These are phyloP conservation scores for Steatornis caripensis DNA, from an alignment of 2,113 vertebrate genomes.

Conservation along the genomic window DNA sequence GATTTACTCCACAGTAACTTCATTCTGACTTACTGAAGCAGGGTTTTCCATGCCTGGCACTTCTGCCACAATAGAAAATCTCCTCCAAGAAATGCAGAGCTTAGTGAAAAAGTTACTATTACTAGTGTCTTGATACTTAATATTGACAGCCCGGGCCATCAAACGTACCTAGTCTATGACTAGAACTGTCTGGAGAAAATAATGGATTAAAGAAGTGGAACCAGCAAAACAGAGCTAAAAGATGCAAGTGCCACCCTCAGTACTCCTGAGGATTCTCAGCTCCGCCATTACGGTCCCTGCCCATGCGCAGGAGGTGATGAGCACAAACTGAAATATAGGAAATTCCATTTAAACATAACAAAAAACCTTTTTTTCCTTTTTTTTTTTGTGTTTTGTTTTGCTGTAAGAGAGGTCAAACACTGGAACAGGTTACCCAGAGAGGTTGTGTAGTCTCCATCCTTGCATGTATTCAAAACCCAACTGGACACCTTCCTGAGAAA, in stretches of 20 bases:
- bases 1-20: slow-evolving; percentile 67
- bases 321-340: neutral
- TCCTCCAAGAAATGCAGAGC: slow-evolving; percentile 54
- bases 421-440: too few species aligned
- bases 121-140: neutral
- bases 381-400: too few species aligned
- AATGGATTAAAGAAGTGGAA: neutral
- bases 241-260: neutral
- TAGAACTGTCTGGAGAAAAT: neutral
- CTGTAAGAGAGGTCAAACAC: neutral
- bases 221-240: neutral
- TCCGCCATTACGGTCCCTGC: fast-evolving
- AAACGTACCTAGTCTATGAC: neutral
- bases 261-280: neutral
- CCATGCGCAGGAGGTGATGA: too few species aligned
- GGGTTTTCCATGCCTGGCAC: slow-evolving; percentile 53
- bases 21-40: slow-evolving; percentile 58
- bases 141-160: slow-evolving; percentile 6
- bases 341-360: neutral
- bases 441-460: neutral
- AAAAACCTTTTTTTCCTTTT: neutral
- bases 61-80: slow-evolving; percentile 63
- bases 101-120: slow-evolving; percentile 43
- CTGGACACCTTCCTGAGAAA: neutral
- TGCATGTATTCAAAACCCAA: neutral